phyloP scores from a whole-genome alignment of 2,888 invertebrate genomes.

The Ecdyonurus torrentis region DNA sequence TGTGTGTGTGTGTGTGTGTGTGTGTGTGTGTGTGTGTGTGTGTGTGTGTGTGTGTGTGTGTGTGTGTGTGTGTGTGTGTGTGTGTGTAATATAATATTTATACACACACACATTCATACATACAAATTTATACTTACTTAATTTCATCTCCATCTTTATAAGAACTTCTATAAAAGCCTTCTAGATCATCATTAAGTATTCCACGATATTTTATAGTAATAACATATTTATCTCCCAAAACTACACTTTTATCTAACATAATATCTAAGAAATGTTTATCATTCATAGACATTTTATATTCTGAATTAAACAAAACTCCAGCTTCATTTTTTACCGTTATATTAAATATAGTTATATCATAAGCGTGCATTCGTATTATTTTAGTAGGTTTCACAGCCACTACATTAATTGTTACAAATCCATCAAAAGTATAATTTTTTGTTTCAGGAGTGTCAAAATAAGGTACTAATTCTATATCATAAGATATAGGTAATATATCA shows the following conservation, averaged over 20 bases:
- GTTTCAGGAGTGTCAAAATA: background rate
- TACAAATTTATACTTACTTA: conserved; percentile 34
- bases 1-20: no score
- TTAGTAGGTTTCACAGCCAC: background rate
- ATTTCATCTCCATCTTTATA: conserved; percentile 32
- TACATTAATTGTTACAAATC: background rate
- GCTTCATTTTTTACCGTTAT: background rate
- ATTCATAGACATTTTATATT: background rate
- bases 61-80: no score
- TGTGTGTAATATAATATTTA: no score
- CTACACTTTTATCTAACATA: background rate
- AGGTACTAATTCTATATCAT: background rate
- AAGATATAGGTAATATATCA: background rate
- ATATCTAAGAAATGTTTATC: background rate
- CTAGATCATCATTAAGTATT: conserved; percentile 34
- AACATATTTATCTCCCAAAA: background rate
- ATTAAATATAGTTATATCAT: background rate
- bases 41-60: no score
- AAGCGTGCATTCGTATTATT: background rate
- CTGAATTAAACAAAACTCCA: background rate
- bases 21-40: no score
- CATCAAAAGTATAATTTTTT: background rate
- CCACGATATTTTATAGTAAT: conserved; percentile 33
- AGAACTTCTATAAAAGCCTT: conserved; percentile 43
- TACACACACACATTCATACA: no score